Conservation (phyloP, 2,797 vertebrate species). For the Amblyraja radiata region DNA sequence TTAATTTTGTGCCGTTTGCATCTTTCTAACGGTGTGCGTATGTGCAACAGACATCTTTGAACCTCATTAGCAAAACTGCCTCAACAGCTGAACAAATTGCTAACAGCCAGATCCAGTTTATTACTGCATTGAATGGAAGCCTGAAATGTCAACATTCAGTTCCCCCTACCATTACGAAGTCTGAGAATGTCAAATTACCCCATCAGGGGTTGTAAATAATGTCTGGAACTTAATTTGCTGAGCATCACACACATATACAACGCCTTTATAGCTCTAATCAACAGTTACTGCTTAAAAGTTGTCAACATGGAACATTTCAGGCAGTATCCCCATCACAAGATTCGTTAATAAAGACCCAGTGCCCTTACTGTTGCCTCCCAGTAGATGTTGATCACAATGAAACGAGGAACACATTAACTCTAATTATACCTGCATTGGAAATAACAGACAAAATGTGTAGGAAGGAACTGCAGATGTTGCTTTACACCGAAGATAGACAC, state of each 20-base stretch:
- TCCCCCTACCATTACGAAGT: neutral
- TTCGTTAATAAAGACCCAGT: neutral
- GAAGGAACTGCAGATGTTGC: too few relatives aligned
- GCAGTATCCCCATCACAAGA: neutral
- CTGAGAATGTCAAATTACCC: conserved; percentile 18
- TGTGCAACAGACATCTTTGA: neutral
- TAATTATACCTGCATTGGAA: neutral
- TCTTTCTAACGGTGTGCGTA: neutral
- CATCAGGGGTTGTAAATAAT: conserved; percentile 3
- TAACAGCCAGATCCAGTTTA: neutral
- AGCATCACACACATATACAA: neutral
- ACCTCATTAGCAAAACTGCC: conserved; percentile 5
- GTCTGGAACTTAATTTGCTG: neutral
- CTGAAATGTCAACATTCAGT: neutral
- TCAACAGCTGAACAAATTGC: neutral
- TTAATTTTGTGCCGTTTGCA: neutral
- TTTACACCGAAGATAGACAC: too few relatives aligned
- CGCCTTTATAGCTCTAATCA: neutral
- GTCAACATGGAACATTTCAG: neutral
- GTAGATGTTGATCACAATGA: neutral
- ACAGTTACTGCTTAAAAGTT: neutral
- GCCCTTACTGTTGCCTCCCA: neutral
- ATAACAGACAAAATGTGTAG: neutral
- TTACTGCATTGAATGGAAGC: neutral
- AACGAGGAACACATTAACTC: neutral